Base-by-base conservation (phyloP, 2,797 vertebrate species). In the Triplophysa yarkandensis region DNA sequence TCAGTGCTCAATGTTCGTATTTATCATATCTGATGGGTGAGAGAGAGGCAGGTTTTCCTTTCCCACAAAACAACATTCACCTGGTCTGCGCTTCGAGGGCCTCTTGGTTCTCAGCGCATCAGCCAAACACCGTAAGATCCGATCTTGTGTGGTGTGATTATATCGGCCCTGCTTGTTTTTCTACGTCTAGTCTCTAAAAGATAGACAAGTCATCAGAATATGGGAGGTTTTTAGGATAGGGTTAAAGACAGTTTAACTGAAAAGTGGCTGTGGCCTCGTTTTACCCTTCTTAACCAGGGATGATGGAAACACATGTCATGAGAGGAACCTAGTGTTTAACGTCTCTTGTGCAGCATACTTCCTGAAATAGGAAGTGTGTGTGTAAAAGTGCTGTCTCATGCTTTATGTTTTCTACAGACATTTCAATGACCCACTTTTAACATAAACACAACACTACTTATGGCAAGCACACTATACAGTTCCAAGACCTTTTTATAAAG, bases 381-480 rank as follows among this genome's bases (percentile, higher is more conserved):
- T 77, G 43, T 77, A 61, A 91, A 94, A 93, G 83, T 93, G 92
- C 92, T 92, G 92, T 90, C 90, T 95, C 94, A 93, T 91, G 84
- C 87, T 91, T 91, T 75, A 52, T n/a, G 85, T 78, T 65, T 44
- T 74, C 62, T 39, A 32, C 84, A 82, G 84, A 90, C 88, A 89
- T 85, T 83, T 80, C 82, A 62, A 84, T 89, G 89, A 92, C 92
- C 91, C 92, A 90, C 86, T 93, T 94, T 93, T 86, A 74, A 80
- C 71, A 23, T 58, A 60, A 19, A 46, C 21, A 58, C 43, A 54
- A 61, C 41, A 32, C 32, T 6, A 50, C 67, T 54, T 43, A 64
- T 52, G 25, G 43, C 3, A 21, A 54, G 19, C 25, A 36, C 5
- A 19, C 46, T 32, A 58, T 8, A 25, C 36, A 14, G 3, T 39